Evolutionary conservation across 2,797 vertebrate genomes (phyloP), one percentile per base, ranked within the genome.

Genomic region (Anolis apletophallus): DNA sequence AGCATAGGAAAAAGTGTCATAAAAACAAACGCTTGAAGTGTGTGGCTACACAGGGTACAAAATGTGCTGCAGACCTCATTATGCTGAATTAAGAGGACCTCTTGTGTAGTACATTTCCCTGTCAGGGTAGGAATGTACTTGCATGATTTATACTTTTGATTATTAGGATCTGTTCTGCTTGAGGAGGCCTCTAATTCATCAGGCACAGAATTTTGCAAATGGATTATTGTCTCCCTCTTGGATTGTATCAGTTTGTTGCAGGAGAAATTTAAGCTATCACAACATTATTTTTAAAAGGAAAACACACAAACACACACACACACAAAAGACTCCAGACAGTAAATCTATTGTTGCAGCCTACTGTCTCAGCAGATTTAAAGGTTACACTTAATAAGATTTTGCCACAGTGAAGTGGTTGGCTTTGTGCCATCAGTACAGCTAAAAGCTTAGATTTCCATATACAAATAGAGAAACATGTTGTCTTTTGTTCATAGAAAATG

Each of bases 71-170:
- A 55, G 69, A 87, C 78, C 69, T 90, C 74, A 81, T 94, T 90
- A 92, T 80, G 26, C 34, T 78, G 55, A 91, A 88, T 89, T 84
- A 90, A 87, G 72, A 89, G 67, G 46, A 83, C 64, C 16, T 80
- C 72, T 91, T 84, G 46, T 82, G 17, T 79, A 78, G 55, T 77
- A 88, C 54, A 92, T 84, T 88, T 89, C 87, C 88, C 75, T 91
- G 82, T 83, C 87, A 92, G 52, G 92, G 21, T n/a, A 76, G 54
- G 50, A 78, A 59, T 89, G 61, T 71, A 26, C 36, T 87, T 89
- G 29, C 54, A 5, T 89, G 87, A 92, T 90, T 89, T 92, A 59
- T 88, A 91, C 88, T 92, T 92, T 67, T 83, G 80, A 90, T 91
- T 93, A 88, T 87, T 84, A 86, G 52, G 26, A 86, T 21, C 55